Evolutionary conservation across 2,888 invertebrate genomes (phyloP).

Genomic region (Pyrocoelia pectoralis): DNA sequence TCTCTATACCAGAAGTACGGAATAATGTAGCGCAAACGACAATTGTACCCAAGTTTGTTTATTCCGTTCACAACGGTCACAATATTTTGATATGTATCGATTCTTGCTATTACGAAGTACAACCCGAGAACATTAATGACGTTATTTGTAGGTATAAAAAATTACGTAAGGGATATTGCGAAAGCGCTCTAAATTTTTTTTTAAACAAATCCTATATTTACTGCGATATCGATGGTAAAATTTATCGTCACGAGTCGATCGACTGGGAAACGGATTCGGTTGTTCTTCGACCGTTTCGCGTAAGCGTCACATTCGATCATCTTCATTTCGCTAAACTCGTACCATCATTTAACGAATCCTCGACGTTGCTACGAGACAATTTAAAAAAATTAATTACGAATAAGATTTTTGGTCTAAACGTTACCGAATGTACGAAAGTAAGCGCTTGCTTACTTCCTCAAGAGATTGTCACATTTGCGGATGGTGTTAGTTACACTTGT

Average conservation of each 20-base stretch:
- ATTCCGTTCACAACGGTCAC: neutral
- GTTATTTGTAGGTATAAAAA: neutral
- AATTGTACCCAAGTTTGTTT: neutral
- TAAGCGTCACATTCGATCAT: neutral
- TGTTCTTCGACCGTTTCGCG: neutral
- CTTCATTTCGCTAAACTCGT: neutral
- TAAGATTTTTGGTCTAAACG: neutral
- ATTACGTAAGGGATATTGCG: neutral
- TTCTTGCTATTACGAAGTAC: neutral
- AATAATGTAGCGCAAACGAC: neutral
- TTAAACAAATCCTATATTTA: neutral
- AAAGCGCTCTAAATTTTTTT: neutral
- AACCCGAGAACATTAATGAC: neutral
- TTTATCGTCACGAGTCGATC: neutral
- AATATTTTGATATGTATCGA: neutral
- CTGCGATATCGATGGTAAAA: neutral
- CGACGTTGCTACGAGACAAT: neutral
- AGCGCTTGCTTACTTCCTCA: neutral
- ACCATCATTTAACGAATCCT: neutral
- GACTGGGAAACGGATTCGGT: neutral
- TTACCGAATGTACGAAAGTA: neutral
- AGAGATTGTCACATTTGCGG: constrained; percentile 7
- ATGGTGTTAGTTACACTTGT: neutral
- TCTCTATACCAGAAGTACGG: neutral
- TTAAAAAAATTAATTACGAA: neutral